Percentiles rank a stretch among this genome's conserved stretches.
Conservation (phyloP, 2,888 invertebrate species). For the Antheraea assamensis region DNA sequence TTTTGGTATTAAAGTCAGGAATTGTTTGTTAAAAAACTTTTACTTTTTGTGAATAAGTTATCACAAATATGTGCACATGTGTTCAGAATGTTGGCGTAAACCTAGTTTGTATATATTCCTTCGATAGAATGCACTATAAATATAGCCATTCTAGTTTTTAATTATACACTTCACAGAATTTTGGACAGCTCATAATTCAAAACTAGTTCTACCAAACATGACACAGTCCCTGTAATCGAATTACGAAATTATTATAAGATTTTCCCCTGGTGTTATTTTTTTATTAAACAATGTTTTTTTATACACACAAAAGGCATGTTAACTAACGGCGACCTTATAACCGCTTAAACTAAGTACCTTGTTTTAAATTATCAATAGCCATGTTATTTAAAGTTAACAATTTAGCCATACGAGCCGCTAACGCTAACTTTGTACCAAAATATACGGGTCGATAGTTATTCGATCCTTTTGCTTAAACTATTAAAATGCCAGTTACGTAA, state of each 20-base stretch:
- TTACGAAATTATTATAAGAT: not conserved
- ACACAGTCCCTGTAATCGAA: not conserved
- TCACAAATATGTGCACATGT: too few species aligned
- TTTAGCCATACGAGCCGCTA: slow-evolving; percentile 22
- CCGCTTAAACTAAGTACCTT: slow-evolving; percentile 23
- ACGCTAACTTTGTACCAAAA: slow-evolving; percentile 9
- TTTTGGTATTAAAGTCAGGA: too few species aligned
- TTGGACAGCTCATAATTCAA: not conserved
- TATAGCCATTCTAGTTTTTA: not conserved
- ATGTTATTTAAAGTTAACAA: slow-evolving; percentile 30
- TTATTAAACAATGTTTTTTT: not conserved
- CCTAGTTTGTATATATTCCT: not conserved
- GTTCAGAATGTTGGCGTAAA: not conserved
- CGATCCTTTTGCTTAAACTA: not conserved
- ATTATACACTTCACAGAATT: not conserved
- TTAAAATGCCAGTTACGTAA: not conserved
- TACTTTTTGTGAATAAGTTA: too few species aligned
- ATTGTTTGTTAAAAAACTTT: too few species aligned
- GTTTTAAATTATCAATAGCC: slow-evolving; percentile 39
- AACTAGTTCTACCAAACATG: not conserved
- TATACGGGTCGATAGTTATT: slow-evolving; percentile 5
- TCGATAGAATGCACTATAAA: too few species aligned
- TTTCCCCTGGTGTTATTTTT: not conserved
- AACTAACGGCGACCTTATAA: not conserved
- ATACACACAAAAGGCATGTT: slow-evolving; percentile 4